Conservation (phyloP, 2,797 vertebrate species). For the Oreochromis mossambicus region DNA sequence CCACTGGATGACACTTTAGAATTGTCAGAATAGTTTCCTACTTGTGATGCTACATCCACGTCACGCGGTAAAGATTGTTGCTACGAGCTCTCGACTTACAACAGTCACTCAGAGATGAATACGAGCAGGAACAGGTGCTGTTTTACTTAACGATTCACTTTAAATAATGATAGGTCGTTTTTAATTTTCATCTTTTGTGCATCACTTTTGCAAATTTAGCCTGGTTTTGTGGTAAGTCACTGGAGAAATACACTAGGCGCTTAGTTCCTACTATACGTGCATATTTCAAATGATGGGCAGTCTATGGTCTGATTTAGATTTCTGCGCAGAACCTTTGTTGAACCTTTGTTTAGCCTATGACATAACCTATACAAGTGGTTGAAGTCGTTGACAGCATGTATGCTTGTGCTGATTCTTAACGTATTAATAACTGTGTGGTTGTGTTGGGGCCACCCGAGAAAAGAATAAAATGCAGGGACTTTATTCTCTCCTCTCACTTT, state of each 20-base stretch:
- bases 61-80: background rate
- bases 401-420: background rate
- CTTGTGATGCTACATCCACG: background rate
- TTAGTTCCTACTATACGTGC: background rate
- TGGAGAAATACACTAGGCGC: background rate
- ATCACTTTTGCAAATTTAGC: background rate
- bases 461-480: no score
- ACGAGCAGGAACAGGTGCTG: background rate
- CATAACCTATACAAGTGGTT: background rate
- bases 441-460: background rate
- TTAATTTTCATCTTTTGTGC: background rate
- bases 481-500: no score
- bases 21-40: background rate
- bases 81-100: background rate
- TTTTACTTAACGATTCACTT: background rate
- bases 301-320: background rate
- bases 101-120: background rate
- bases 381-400: accelerated
- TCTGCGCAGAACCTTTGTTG: background rate
- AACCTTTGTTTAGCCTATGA: background rate
- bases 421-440: accelerated
- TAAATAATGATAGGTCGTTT: background rate
- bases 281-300: background rate
- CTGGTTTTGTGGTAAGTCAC: background rate
- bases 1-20: conserved; percentile 20